Evolutionary conservation across 2,797 vertebrate genomes (phyloP).

Genomic region (Vireo griseus): DNA sequence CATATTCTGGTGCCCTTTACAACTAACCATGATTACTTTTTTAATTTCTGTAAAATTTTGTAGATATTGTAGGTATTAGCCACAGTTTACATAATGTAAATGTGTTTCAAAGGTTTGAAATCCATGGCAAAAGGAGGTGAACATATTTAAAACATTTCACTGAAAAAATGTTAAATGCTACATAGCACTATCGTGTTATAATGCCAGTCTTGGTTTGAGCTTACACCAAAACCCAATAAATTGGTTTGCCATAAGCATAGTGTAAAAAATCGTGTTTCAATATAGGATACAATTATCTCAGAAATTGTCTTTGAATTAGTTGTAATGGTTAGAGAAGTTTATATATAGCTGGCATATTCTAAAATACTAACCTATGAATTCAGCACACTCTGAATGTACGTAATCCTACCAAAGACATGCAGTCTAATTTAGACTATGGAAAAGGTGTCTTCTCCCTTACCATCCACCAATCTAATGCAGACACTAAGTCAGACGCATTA

Average conservation of each 20-base stretch:
- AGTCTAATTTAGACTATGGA: not conserved
- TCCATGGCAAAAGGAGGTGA: not conserved
- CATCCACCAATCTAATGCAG: not conserved
- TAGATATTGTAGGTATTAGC: not conserved
- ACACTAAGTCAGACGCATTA: not conserved
- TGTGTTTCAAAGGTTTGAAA: not conserved
- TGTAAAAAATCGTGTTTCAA: not conserved
- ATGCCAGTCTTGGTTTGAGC: not conserved
- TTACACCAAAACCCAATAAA: not conserved
- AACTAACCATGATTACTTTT: not conserved
- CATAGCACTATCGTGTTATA: accelerated
- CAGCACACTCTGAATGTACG: accelerated
- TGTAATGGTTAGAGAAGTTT: not conserved
- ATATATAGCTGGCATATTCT: not conserved
- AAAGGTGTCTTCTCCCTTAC: not conserved
- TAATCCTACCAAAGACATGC: not conserved
- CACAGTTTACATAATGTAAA: not conserved
- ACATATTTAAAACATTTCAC: not conserved
- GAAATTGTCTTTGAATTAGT: not conserved
- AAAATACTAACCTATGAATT: not conserved
- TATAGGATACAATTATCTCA: not conserved
- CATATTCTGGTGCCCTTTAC: not conserved
- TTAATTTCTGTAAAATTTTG: not conserved
- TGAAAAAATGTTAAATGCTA: not conserved
- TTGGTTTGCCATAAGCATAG: not conserved